Evolutionary conservation across 2,113 vertebrate species (phyloP).

Genomic region (Pipra filicauda): DNA sequence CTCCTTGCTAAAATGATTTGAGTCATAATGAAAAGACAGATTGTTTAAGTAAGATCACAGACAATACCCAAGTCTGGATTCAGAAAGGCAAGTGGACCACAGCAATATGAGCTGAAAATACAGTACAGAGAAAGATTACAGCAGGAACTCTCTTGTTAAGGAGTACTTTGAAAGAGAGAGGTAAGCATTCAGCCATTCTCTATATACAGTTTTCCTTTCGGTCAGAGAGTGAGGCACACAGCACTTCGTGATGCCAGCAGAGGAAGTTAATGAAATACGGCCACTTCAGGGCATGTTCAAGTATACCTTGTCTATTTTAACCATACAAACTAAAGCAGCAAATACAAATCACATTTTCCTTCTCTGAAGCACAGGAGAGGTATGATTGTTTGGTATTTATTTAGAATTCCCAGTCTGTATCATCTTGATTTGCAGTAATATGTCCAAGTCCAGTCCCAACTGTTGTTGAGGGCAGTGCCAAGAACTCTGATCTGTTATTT

Average conservation of each 20-base stretch:
- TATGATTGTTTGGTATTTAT: constrained; percentile 26
- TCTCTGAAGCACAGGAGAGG: constrained; percentile 60
- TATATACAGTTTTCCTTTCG: background rate
- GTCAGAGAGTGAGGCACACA: background rate
- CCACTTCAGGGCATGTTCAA: constrained; percentile 71
- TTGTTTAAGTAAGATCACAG: background rate
- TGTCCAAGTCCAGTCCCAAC: constrained; percentile 28
- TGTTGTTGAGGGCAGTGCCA: constrained; percentile 35
- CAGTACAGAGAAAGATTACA: background rate
- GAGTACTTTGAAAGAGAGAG: background rate
- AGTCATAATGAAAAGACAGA: background rate
- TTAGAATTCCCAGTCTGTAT: constrained; percentile 76
- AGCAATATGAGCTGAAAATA: background rate
- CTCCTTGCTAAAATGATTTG: background rate
- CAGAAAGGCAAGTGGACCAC: background rate
- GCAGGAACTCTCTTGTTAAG: background rate
- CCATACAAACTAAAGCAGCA: constrained; percentile 71
- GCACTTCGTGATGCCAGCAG: background rate
- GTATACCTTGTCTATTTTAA: constrained; percentile 64
- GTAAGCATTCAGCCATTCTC: background rate
- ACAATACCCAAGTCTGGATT: background rate
- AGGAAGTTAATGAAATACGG: background rate
- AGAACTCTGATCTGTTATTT: constrained; percentile 72
- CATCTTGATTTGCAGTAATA: constrained; percentile 42
- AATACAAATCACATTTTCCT: constrained; percentile 68